phyloP scores from a whole-genome alignment of 1,140 invertebrate genomes.

The Drosophila neocordata region DNA sequence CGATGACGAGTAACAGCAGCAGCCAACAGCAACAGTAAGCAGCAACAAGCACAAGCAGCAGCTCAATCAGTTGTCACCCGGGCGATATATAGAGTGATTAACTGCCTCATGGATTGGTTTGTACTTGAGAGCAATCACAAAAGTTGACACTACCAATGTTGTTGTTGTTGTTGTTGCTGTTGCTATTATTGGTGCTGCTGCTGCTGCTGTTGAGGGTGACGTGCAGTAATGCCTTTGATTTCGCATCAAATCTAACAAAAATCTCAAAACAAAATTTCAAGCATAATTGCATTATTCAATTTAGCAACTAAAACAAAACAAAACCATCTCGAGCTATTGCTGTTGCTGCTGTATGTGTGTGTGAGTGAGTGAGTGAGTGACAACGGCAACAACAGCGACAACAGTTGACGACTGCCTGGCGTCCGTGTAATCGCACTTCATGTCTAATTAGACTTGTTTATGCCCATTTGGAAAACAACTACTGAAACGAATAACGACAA shows the following conservation, averaged over 20 bases:
- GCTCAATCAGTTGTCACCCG: constrained; percentile 78
- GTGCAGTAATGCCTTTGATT: constrained; percentile 54
- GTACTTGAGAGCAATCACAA: constrained; percentile 30
- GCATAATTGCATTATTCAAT: constrained; percentile 79
- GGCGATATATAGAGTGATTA: constrained; percentile 80
- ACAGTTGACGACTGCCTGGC: constrained; percentile 62
- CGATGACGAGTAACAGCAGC: constrained; percentile 32
- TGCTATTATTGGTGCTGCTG: constrained; percentile 10
- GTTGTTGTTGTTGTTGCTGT: not conserved
- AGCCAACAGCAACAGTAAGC: not conserved
- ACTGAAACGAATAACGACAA: constrained; percentile 17
- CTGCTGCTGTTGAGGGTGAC: constrained; percentile 32
- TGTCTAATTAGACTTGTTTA: constrained; percentile 81
- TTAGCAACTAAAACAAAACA: constrained; percentile 55
- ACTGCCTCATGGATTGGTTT: constrained; percentile 66
- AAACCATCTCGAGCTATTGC: constrained; percentile 13
- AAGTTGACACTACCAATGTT: constrained; percentile 13
- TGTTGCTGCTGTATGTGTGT: constrained; percentile 13
- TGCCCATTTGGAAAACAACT: constrained; percentile 73
- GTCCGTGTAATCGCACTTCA: constrained; percentile 80
- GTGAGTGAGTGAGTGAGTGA: constrained; percentile 56
- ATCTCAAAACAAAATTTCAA: constrained; percentile 71
- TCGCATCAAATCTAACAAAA: constrained; percentile 65
- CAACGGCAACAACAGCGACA: constrained; percentile 33
- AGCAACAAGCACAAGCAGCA: constrained; percentile 26